Conservation (phyloP, 2,797 vertebrate genomes). For the Nyctibius grandis region DNA sequence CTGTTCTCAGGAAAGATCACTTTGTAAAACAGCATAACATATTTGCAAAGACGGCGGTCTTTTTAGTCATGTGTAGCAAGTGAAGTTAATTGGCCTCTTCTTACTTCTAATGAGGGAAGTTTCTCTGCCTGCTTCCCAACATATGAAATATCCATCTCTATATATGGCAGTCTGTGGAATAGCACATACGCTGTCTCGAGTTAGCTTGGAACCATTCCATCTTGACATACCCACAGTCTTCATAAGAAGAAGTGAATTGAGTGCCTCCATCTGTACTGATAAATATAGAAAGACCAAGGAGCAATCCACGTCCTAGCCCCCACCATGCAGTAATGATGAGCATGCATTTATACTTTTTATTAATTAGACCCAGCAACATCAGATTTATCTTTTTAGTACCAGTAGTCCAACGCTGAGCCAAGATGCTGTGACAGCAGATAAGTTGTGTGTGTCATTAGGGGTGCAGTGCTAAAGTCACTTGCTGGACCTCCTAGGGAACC, state of each 20-base stretch:
- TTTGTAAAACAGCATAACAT: not conserved
- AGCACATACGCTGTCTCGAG: not conserved
- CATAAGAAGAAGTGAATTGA: not conserved
- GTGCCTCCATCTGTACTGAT: not conserved
- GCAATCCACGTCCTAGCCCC: not conserved
- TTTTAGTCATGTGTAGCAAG: not conserved
- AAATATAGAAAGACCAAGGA: not conserved
- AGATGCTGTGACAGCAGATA: not conserved
- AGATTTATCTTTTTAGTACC: not conserved
- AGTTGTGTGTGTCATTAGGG: not conserved
- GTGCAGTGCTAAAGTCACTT: not conserved
- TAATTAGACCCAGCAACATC: not conserved
- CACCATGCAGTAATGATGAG: not conserved
- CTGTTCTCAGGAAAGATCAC: not conserved
- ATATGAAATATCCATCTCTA: not conserved
- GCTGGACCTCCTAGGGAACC: not conserved
- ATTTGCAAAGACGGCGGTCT: not conserved
- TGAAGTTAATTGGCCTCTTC: not conserved
- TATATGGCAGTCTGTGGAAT: not conserved
- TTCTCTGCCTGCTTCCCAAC: not conserved
- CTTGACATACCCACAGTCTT: not conserved
- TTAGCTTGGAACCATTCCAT: not conserved
- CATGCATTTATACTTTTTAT: not conserved
- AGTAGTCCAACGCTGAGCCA: not conserved
- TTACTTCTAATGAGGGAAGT: not conserved